Conservation (phyloP, 2,113 vertebrate genomes). For the Trachemys scripta region DNA sequence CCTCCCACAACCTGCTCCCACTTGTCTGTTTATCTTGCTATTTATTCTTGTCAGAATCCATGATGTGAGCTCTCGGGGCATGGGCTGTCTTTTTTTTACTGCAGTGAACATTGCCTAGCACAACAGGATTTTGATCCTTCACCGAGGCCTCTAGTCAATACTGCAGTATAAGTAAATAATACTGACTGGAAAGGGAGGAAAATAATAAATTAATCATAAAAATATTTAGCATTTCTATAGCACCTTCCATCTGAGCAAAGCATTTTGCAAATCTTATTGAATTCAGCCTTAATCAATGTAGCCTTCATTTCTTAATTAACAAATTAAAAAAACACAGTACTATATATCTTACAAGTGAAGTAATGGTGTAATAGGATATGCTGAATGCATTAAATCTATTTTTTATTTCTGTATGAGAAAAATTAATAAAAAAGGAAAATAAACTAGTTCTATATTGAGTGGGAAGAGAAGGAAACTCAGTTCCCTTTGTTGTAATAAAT, state of each 20-base stretch:
- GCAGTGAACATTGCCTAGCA: neutral
- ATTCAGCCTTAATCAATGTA: neutral
- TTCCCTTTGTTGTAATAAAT: slow-evolving; percentile 21
- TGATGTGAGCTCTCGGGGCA: neutral
- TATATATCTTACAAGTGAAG: slow-evolving; percentile 37
- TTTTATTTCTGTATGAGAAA: slow-evolving; percentile 13
- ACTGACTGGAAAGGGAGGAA: neutral
- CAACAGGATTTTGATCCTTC: neutral
- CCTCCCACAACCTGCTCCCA: neutral
- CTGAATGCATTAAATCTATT: neutral
- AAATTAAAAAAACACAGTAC: slow-evolving; percentile 19
- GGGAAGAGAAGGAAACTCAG: slow-evolving; percentile 25
- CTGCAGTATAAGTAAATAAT: neutral
- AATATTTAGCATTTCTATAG: accelerated
- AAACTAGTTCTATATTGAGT: neutral
- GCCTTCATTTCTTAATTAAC: slow-evolving; percentile 18
- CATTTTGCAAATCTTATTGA: neutral
- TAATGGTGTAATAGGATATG: neutral
- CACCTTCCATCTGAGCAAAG: neutral
- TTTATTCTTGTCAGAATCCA: neutral
- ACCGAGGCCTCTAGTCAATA: accelerated
- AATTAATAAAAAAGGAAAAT: slow-evolving; percentile 16
- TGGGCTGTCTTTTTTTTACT: neutral
- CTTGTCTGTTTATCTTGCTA: neutral
- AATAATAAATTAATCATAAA: neutral